Evolutionary conservation across 2,797 vertebrate species (phyloP).

Genomic region (Leptodactylus fallax): DNA sequence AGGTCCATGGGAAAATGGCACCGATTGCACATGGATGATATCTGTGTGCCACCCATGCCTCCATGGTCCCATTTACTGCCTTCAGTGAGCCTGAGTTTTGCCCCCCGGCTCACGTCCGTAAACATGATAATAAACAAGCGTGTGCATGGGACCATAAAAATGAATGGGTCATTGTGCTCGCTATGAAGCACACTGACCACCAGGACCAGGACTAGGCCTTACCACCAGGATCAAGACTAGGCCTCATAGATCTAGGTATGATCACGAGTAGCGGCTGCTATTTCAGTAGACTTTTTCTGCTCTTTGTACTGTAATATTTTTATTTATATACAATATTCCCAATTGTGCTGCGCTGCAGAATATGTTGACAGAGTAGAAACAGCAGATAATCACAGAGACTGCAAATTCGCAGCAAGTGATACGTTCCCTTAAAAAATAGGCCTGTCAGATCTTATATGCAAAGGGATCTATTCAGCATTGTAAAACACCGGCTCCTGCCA

Average conservation of each 20-base stretch:
- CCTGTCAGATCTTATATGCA: conserved; percentile 35
- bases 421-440: conserved; percentile 8
- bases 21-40: too few relatives aligned
- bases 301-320: not conserved
- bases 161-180: not conserved
- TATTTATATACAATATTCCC: conserved; percentile 8
- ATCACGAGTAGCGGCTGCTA: not conserved
- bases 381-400: conserved; percentile 16
- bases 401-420: conserved; percentile 1
- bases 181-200: too few relatives aligned
- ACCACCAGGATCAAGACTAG: not conserved
- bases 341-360: conserved; percentile 8
- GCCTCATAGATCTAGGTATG: not conserved
- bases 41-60: too few relatives aligned
- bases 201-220: not conserved
- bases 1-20: too few relatives aligned
- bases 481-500: not conserved
- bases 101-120: too few relatives aligned
- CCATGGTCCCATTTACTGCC: too few relatives aligned
- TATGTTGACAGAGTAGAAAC: conserved; percentile 27
- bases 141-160: not conserved
- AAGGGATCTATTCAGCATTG: conserved; percentile 5
- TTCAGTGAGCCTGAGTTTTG: too few relatives aligned
- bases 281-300: not conserved
- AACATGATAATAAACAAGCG: too few relatives aligned